Conservation (phyloP, 2,113 vertebrate species). For the Rattus norvegicus region DNA sequence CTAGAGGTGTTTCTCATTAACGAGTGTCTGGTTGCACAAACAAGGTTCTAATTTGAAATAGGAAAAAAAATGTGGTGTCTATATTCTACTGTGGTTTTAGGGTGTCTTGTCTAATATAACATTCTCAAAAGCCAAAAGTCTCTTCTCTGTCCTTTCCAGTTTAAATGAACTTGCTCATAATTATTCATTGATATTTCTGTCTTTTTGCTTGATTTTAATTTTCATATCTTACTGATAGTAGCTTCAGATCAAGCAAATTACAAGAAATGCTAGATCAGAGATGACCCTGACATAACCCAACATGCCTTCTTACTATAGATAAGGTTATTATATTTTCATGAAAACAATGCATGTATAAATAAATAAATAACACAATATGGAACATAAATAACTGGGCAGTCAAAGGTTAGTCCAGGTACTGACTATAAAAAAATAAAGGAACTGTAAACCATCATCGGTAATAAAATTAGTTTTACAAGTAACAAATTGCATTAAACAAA, state of each 20-base stretch:
- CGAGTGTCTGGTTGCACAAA: background rate
- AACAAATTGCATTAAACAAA: background rate
- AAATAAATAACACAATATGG: background rate
- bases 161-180: background rate
- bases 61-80: background rate
- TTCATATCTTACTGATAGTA: background rate
- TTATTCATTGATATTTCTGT: constrained; percentile 33
- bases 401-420: background rate
- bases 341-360: background rate
- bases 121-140: constrained; percentile 36
- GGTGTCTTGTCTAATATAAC: background rate
- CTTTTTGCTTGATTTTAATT: background rate
- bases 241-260: background rate
- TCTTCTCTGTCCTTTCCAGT: background rate
- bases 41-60: background rate
- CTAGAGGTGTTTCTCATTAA: background rate
- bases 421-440: background rate
- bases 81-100: constrained; percentile 15
- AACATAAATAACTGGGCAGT: background rate
- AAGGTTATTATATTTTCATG: background rate
- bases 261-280: background rate
- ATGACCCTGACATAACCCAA: background rate
- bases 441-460: background rate
- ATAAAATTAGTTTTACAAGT: background rate
- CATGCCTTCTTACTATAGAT: background rate